Conservation (phyloP, 37 sponge, comb jelly and placozoan genomes). For the Chondrilla cf. caribensis region DNA sequence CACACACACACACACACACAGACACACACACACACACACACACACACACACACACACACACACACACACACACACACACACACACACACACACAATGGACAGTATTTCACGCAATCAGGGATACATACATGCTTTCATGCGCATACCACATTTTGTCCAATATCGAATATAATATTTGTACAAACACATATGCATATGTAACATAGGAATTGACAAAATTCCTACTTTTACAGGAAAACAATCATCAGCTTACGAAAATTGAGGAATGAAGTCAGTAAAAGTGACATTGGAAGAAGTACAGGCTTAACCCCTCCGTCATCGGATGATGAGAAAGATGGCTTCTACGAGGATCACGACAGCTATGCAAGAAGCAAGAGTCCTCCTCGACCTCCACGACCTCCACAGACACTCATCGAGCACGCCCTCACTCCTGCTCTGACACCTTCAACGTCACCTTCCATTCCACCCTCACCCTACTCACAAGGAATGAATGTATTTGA, state of each 20-base stretch:
- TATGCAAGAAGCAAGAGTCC: slow-evolving; percentile 9
- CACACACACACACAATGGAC: background rate
- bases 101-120: background rate
- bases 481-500: no score
- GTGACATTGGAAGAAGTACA: background rate
- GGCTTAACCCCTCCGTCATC: background rate
- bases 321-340: background rate
- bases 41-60: background rate
- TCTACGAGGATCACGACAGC: no score
- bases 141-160: background rate
- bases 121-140: background rate
- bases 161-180: background rate
- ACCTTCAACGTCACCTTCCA: background rate
- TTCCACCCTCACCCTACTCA: background rate
- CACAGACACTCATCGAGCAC: background rate
- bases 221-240: background rate
- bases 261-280: background rate
- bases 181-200: no score
- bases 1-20: no score
- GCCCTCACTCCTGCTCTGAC: background rate
- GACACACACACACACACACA: no score
- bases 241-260: background rate
- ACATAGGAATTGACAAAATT: no score
- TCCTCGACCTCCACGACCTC: background rate
- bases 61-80: background rate